Evolutionary conservation across 92 coral and sea anemone genomes (phyloP).

Genomic region (Palythoa grandis): DNA sequence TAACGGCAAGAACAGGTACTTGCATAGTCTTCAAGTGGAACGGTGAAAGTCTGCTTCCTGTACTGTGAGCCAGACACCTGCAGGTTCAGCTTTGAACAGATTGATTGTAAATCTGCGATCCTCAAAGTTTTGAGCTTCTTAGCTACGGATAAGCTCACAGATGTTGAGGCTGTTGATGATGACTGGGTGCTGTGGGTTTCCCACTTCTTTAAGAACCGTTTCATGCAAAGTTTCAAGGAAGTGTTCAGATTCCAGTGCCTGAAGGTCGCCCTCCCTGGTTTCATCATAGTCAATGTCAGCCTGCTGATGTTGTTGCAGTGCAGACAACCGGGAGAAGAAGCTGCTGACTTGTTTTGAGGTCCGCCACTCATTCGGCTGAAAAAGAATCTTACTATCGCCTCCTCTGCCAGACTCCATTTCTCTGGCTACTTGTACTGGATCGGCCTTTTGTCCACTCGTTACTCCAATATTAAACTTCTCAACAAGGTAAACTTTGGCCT

Average conservation of each 20-base stretch:
- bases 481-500: too few species aligned
- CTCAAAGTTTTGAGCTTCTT: conserved; percentile 50
- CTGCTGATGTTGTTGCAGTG: too few species aligned
- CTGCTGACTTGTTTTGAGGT: too few species aligned
- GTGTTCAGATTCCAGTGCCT: conserved; percentile 50
- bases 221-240: conserved; percentile 42
- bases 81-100: conserved; percentile 40
- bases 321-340: too few species aligned
- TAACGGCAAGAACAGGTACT: conserved; percentile 41
- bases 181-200: conserved; percentile 47
- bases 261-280: conserved; percentile 50
- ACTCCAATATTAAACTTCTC: too few species aligned
- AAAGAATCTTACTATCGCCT: too few species aligned
- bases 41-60: background rate
- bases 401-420: too few species aligned
- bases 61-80: background rate
- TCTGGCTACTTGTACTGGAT: too few species aligned
- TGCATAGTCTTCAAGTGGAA: background rate
- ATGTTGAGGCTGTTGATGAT: conserved; percentile 47
- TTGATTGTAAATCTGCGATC: conserved; percentile 40
- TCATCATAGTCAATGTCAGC: background rate
- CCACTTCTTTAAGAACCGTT: conserved; percentile 53
- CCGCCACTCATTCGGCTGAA: too few species aligned
- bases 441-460: too few species aligned
- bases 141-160: conserved; percentile 41